phyloP scores from a whole-genome alignment of 2,888 invertebrate species.

The Pristionchus mayeri region DNA sequence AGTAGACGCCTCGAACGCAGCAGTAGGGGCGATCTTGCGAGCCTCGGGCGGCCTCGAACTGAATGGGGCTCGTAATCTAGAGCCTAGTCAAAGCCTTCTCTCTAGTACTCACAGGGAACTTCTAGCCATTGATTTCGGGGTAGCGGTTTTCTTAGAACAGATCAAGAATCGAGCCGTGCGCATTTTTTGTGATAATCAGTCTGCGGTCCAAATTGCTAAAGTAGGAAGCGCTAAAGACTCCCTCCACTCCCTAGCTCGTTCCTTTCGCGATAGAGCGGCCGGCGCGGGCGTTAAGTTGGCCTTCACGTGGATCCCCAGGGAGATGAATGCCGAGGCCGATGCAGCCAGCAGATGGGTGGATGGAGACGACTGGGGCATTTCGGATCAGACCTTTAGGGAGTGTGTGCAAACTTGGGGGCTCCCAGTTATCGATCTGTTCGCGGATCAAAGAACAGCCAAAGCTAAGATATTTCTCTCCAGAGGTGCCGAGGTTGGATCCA shows the following conservation, averaged over 20 bases:
- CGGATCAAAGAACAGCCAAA: neutral
- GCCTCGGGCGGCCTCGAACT: neutral
- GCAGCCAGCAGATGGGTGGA: neutral
- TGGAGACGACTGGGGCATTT: slow-evolving; percentile 19
- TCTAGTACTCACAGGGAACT: slow-evolving; percentile 16
- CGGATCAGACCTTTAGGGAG: no score
- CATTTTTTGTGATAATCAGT: neutral
- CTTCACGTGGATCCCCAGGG: neutral
- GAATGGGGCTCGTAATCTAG: neutral
- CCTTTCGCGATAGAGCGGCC: no score
- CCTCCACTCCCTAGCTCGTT: no score
- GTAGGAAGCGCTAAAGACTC: neutral
- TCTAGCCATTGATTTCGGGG: neutral
- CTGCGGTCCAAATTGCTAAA: neutral
- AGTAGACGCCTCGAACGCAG: neutral
- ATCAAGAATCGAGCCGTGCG: neutral
- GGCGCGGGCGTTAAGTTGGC: neutral
- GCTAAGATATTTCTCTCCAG: neutral
- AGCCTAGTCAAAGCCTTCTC: neutral
- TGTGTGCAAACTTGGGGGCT: neutral
- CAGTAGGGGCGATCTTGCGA: neutral
- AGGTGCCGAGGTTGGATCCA: neutral
- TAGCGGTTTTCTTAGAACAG: neutral
- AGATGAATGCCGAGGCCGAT: neutral
- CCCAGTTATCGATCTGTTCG: neutral